A percentile compares a stretch with the other conserved stretches of the same genome.
phyloP scores from a whole-genome alignment of 2,888 invertebrate species.

The Phania funesta region DNA sequence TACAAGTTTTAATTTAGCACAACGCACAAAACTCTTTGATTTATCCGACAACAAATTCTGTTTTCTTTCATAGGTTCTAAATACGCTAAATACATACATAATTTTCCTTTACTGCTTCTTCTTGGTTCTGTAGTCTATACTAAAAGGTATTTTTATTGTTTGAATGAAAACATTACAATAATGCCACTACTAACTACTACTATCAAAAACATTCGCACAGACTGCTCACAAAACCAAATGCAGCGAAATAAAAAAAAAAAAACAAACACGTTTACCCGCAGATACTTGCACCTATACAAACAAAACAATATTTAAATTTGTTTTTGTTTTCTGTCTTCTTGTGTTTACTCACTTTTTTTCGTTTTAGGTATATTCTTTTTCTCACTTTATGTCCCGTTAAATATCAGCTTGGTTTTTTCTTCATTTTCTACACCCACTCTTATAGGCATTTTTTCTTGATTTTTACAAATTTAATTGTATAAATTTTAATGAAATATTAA shows the following conservation, averaged over 20 bases:
- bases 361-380: conserved; percentile 35
- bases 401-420: conserved; percentile 39
- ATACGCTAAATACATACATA: background rate
- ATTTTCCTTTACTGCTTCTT: conserved; percentile 14
- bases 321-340: conserved; percentile 15
- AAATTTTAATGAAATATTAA: background rate
- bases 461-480: conserved; percentile 27
- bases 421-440: conserved; percentile 44
- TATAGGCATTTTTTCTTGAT: conserved; percentile 8
- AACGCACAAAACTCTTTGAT: conserved; percentile 40
- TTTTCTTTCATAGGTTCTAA: conserved; percentile 29
- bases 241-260: no score
- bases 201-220: background rate
- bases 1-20: conserved; percentile 9
- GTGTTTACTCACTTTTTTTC: conserved; percentile 49
- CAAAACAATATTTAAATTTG: conserved; percentile 39
- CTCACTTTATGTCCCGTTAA: conserved; percentile 38
- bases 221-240: background rate
- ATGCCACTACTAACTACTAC: conserved; percentile 9
- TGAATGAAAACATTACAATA: conserved; percentile 61
- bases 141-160: conserved; percentile 13
- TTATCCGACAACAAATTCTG: conserved; percentile 27
- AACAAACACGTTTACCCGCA: conserved; percentile 7
- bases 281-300: conserved; percentile 39
- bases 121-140: conserved; percentile 27